Evolutionary conservation across 2,797 vertebrate genomes (phyloP).

Genomic region (Pogonophryne albipinna): DNA sequence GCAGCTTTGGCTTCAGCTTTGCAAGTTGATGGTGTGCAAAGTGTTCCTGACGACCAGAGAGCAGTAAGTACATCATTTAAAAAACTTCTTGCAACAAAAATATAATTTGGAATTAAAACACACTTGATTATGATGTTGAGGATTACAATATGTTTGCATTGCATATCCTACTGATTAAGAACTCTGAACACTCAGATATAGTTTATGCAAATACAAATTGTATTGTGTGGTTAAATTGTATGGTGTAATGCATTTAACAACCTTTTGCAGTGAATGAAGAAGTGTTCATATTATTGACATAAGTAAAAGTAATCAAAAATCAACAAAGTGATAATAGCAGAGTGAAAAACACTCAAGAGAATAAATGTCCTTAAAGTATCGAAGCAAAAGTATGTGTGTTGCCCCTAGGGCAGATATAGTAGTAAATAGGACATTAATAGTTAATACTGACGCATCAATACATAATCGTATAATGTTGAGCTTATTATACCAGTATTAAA

Average conservation of each 20-base stretch:
- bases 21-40: constrained; percentile 26
- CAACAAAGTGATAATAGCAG: background rate
- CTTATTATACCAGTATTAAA: background rate
- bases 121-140: background rate
- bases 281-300: background rate
- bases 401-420: background rate
- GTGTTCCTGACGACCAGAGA: constrained; percentile 7
- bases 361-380: background rate
- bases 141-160: background rate
- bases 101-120: background rate
- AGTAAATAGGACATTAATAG: background rate
- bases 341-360: background rate
- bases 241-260: background rate
- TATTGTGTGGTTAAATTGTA: background rate
- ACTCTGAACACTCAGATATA: background rate
- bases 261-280: background rate
- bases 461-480: background rate
- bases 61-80: constrained; percentile 42
- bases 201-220: background rate
- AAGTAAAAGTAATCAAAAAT: background rate
- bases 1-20: constrained; percentile 53
- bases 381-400: background rate
- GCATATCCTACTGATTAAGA: background rate
- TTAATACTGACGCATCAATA: background rate
- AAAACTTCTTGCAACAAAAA: background rate